Evolutionary conservation across 2,888 invertebrate genomes (phyloP), one percentile per base, ranked within the genome.

Genomic region (Smittia sp.): DNA sequence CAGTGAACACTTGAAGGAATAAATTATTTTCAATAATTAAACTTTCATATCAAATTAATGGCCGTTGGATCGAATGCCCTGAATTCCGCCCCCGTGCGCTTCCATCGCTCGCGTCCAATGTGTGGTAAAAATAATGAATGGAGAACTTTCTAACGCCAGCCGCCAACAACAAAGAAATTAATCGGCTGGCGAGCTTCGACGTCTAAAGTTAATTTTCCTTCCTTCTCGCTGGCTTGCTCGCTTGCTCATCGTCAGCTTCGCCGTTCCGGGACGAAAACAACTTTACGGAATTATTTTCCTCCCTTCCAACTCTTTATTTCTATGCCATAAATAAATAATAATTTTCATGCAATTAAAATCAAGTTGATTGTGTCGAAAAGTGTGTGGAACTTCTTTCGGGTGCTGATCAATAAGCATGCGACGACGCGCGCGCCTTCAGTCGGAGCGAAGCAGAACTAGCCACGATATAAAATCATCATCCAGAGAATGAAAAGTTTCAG

Each of bases 281-380:
- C 22, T 22, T 58, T 22, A 22, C 58, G 13, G 46, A 15, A 46
- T 46, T n/a, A 46, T 13, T 46, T 46, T 46, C 46, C 39, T 11
- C 46, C 13, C 15, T 46, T 46, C 22, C 18, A 58, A 58, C 58
- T 63, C 27, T 63, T 63, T 63, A 13, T 27, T 25, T 24, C 27
- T 63, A 63, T 63, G 20, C 63, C 25, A 63, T 67, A 41, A 67
- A 69, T 52, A 69, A 69, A 69, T 52, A 69, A 69, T 52, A 69
- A 69, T 69, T 67, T 41, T 69, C 52, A 52, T 52, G 69, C 69
- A 69, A 69, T 69, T 69, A 69, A 69, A 69, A 69, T 69, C 69
- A 69, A 32, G 69, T 69, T 69, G 69, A 69, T 69, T 69, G 25
- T 24, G 15, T 69, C 67, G 7, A 58, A 67, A 63, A 63, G 15